These are phyloP conservation scores for Tolypeutes matacus DNA, from an alignment of 2,797 vertebrate genomes.

Conservation along the genomic window DNA sequence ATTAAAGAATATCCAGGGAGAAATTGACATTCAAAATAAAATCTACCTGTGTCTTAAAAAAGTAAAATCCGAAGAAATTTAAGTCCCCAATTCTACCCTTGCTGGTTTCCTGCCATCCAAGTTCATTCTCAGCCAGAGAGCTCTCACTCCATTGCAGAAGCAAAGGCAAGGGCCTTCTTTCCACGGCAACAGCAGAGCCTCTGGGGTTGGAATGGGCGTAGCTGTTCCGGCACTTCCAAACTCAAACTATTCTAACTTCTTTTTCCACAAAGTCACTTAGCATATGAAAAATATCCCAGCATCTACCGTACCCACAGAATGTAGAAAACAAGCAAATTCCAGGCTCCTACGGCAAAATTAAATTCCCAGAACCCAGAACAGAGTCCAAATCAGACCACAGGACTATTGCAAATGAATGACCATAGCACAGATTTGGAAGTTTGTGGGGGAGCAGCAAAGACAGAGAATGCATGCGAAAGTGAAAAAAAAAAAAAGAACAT, in stretches of 20 bases:
- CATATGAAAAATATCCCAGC: background rate
- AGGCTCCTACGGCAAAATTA: background rate
- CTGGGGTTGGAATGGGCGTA: background rate
- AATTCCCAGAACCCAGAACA: background rate
- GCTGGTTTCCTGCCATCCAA: background rate
- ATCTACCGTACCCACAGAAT: background rate
- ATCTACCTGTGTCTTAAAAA: background rate
- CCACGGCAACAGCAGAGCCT: too few relatives aligned
- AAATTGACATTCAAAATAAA: conserved; percentile 47
- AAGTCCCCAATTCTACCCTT: background rate
- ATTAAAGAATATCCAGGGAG: conserved; percentile 4
- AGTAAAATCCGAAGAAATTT: background rate
- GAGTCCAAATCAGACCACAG: rapidly evolving
- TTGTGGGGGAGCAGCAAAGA: background rate
- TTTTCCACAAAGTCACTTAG: background rate
- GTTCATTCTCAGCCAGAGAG: background rate
- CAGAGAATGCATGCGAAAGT: background rate
- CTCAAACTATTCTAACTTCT: background rate
- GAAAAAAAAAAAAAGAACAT: background rate
- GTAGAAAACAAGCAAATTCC: background rate
- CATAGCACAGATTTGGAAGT: rapidly evolving
- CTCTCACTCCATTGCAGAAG: background rate
- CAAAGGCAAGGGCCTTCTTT: background rate
- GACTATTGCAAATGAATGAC: too few relatives aligned
- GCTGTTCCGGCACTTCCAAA: background rate